Evolutionary conservation across 35 echinoderm and acorn worm species (phyloP).

Genomic region (Strongylocentrotus purpuratus): DNA sequence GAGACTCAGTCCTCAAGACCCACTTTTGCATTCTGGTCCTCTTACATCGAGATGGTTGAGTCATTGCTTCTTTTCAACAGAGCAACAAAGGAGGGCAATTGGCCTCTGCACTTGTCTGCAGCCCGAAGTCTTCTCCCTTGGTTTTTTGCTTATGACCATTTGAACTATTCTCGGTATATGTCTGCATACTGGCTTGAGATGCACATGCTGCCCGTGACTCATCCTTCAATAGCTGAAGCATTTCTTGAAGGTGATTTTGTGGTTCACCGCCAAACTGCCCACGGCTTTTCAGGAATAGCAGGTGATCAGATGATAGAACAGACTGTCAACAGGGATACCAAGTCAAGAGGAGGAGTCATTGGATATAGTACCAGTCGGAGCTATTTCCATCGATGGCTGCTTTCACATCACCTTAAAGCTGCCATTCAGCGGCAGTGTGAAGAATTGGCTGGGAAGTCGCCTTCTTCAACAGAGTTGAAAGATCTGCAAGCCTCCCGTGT

Average conservation of each 20-base stretch:
- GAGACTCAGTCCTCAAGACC: neutral
- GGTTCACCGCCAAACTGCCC: slow-evolving; percentile 62
- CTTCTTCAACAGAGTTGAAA: neutral
- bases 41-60: slow-evolving; percentile 69
- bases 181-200: slow-evolving; percentile 85
- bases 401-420: slow-evolving; percentile 56
- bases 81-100: slow-evolving; percentile 65
- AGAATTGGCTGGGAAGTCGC: slow-evolving; percentile 58
- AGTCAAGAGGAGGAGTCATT: slow-evolving; percentile 68
- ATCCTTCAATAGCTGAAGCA: slow-evolving; percentile 49
- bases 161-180: slow-evolving; percentile 72
- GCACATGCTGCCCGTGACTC: slow-evolving; percentile 50
- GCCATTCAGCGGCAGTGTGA: slow-evolving; percentile 50
- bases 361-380: slow-evolving; percentile 61
- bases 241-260: slow-evolving; percentile 66
- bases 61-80: slow-evolving; percentile 43
- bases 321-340: slow-evolving; percentile 66
- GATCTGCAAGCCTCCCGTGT: slow-evolving; percentile 28
- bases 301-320: slow-evolving; percentile 74
- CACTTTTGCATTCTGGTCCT: slow-evolving; percentile 62
- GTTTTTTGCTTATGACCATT: no score
- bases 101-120: slow-evolving; percentile 73
- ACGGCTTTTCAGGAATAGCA: slow-evolving; percentile 55
- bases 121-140: slow-evolving; percentile 57
- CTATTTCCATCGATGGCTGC: slow-evolving; percentile 57